A percentile compares a stretch with the other conserved stretches of the same genome.
phyloP scores from a whole-genome alignment of 1,140 invertebrate genomes.

The Mylabris phalerata region DNA sequence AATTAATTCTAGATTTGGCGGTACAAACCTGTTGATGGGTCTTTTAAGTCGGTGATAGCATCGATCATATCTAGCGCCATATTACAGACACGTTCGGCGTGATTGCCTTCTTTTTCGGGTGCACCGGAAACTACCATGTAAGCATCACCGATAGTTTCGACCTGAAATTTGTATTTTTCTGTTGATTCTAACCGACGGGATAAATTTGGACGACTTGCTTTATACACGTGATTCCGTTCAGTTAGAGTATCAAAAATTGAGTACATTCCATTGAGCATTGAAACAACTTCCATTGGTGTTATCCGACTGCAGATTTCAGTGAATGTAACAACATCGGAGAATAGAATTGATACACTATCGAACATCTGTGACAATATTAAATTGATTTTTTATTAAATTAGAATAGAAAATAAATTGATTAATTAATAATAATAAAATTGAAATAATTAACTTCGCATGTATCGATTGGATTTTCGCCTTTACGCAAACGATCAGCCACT shows the following conservation, averaged over 20 bases:
- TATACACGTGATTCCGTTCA: slow-evolving; percentile 88
- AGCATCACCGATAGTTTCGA: slow-evolving; percentile 94
- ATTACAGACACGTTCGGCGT: slow-evolving; percentile 89
- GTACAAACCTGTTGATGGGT: slow-evolving; percentile 73
- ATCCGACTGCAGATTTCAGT: slow-evolving; percentile 93
- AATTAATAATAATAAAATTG: neutral
- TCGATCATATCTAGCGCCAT: slow-evolving; percentile 96
- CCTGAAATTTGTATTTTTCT: slow-evolving; percentile 48
- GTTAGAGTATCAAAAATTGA: slow-evolving; percentile 87
- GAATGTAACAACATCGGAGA: slow-evolving; percentile 95
- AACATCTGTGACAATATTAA: slow-evolving; percentile 65
- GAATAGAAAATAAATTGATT: neutral
- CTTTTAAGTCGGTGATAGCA: slow-evolving; percentile 81
- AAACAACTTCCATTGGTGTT: slow-evolving; percentile 93
- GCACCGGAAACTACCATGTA: slow-evolving; percentile 97
- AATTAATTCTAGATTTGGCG: neutral
- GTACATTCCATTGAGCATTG: slow-evolving; percentile 95
- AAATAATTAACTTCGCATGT: slow-evolving; percentile 76
- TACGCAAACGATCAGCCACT: slow-evolving; percentile 84
- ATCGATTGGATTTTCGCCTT: slow-evolving; percentile 88
- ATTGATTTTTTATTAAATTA: neutral
- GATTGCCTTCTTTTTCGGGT: slow-evolving; percentile 81
- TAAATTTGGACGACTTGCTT: slow-evolving; percentile 53
- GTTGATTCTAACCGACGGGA: neutral
- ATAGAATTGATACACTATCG: slow-evolving; percentile 89